Base-by-base conservation (phyloP, 2,888 invertebrate genomes). In the Diadegma fenestrale region DNA sequence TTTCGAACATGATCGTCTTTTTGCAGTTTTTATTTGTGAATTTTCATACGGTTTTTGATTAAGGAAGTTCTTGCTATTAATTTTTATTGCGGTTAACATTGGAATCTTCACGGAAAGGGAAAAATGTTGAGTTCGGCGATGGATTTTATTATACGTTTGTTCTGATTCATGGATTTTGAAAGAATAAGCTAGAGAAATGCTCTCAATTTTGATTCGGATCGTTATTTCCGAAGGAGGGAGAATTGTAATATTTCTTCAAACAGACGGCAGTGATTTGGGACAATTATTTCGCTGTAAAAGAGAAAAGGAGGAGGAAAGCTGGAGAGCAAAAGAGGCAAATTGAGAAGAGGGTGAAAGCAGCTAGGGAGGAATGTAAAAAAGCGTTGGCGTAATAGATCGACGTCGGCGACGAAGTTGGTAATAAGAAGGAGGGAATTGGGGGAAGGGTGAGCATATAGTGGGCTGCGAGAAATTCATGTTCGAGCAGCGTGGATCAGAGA, bases 401-500 rank as follows among this genome's bases (percentile, higher is more conserved):
- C 41, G 66, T 54, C 73, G 61, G 66, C 68, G 68, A 73, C 72
- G 68, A 64, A 61, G 51, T 63, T n/a, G 73, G 63, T 63, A 51
- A 30, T 63, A 51, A 30, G 19, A 26, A 10, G 63, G 30, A 30
- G 22, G 12, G 48, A 51, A 30, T 7, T 26, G 69, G 51, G 43
- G 12, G 17, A 63, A 17, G 33, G 48, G 22, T 48, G n/a, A 45
- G 43, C 5, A 45, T 64, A 73, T n/a, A 71, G 64, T 64, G 43
- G 43, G 63, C 63, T 69, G 79, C 69, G 79, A 84, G 79, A 84
- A 84, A 80, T 84, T 76, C 64, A 63, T 81, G 81, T 81, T 58
- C 77, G 81, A 66, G 78, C 48, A 19, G 43, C 64, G 37, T 30
- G 66, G 37, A 33, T 51, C 45, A 54, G 63, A 22, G 75, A 75